A percentile compares a stretch with the other conserved stretches of the same genome.
These are phyloP conservation scores for Alethe diademata DNA, from an alignment of 2,113 vertebrate genomes.

Conservation along the genomic window DNA sequence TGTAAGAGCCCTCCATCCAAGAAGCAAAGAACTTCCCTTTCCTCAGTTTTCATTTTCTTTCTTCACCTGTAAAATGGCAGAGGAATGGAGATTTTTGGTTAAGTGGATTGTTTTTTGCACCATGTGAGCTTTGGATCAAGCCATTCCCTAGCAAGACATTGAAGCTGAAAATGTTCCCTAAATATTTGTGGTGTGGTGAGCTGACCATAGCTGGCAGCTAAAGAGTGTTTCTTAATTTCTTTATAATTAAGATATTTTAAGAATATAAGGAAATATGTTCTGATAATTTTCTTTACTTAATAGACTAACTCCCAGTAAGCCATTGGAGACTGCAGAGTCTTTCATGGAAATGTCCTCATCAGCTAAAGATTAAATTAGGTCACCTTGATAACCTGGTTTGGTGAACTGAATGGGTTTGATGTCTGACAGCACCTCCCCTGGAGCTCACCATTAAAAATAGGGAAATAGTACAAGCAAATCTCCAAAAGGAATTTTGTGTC, in stretches of 20 bases:
- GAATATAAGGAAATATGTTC: not conserved
- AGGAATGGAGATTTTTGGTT: not conserved
- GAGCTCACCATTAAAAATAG: conserved; percentile 7
- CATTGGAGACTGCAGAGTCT: not conserved
- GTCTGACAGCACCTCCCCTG: not conserved
- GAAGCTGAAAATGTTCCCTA: not conserved
- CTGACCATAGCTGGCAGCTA: not conserved
- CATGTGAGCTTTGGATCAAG: not conserved
- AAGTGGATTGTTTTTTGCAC: not conserved
- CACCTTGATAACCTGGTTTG: conserved; percentile 41
- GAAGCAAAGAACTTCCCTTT: not conserved
- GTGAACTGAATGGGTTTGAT: conserved; percentile 9
- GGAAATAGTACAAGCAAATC: not conserved
- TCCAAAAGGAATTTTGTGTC: not conserved
- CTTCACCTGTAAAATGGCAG: not conserved
- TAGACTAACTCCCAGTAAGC: not conserved
- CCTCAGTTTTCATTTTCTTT: not conserved
- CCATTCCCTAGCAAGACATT: not conserved
- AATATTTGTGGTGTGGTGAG: not conserved
- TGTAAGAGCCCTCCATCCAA: not conserved
- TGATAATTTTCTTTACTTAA: not conserved
- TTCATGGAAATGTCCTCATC: conserved; percentile 24
- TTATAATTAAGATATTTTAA: conserved; percentile 7
- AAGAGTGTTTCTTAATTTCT: not conserved
- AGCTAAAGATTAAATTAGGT: conserved; percentile 25